These are phyloP conservation scores for Oryzias sinensis DNA, from an alignment of 2,797 vertebrate species.

Conservation along the genomic window DNA sequence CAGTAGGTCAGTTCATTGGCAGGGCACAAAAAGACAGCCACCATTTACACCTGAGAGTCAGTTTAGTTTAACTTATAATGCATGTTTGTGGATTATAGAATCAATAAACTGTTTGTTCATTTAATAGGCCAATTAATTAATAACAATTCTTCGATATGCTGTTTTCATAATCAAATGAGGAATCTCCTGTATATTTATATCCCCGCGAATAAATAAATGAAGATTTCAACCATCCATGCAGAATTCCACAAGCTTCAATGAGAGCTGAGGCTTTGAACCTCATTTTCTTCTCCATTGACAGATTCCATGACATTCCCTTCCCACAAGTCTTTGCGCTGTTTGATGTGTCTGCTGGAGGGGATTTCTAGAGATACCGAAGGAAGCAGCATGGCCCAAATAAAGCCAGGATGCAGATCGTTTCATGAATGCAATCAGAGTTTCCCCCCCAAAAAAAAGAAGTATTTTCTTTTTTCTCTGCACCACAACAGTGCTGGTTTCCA, in stretches of 20 bases:
- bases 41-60: no score
- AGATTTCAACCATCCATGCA: constrained; percentile 21
- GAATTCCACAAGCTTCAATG: constrained; percentile 14
- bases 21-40: no score
- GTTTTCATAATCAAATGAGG: constrained; percentile 15
- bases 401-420: constrained; percentile 44
- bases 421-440: constrained; percentile 42
- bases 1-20: no score
- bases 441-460: constrained; percentile 36
- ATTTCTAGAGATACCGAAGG: constrained; percentile 33
- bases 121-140: constrained; percentile 5
- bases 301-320: constrained; percentile 35
- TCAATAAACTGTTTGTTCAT: no score
- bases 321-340: constrained; percentile 35
- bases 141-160: constrained; percentile 19
- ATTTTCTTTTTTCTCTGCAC: constrained; percentile 19
- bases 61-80: no score
- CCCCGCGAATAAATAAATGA: constrained; percentile 34
- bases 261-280: constrained; percentile 9
- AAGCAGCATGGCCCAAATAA: constrained; percentile 42
- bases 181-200: constrained; percentile 24
- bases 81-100: no score
- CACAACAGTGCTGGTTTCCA: constrained; percentile 17
- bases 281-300: constrained; percentile 43
- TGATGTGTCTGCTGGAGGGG: constrained; percentile 52